Evolutionary conservation across 2,113 vertebrate genomes (phyloP).

Genomic region (Chunga burmeisteri): DNA sequence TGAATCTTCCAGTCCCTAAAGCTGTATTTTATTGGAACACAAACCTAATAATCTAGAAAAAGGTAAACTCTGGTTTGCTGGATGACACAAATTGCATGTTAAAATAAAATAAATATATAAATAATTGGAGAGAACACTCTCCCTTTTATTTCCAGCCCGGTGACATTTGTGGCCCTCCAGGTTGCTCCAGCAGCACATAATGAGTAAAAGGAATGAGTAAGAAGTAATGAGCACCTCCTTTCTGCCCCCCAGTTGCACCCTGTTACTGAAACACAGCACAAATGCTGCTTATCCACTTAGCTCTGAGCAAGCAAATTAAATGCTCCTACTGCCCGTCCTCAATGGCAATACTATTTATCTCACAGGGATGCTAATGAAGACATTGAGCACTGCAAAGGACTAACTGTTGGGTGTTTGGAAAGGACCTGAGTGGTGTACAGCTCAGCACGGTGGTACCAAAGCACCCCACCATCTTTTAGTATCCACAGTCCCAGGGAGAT

Average conservation of each 20-base stretch:
- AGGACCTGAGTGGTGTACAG: neutral
- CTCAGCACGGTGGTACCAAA: neutral
- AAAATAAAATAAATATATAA: neutral
- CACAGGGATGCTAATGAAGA: neutral
- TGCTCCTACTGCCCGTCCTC: neutral
- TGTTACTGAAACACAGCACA: neutral
- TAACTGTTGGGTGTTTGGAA: neutral
- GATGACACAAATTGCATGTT: neutral
- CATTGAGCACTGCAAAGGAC: neutral
- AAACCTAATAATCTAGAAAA: neutral
- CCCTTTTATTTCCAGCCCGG: neutral
- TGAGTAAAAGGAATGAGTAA: neutral
- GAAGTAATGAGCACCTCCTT: neutral
- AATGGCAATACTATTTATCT: neutral
- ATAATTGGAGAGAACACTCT: neutral
- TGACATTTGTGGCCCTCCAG: neutral
- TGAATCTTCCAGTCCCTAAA: neutral
- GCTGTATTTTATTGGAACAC: neutral
- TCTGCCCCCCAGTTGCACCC: neutral
- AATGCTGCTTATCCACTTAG: neutral
- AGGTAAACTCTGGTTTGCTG: neutral
- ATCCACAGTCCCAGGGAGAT: neutral
- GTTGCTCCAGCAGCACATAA: neutral
- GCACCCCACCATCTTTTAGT: neutral
- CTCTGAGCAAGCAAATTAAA: neutral